Conservation (phyloP, 2,113 vertebrate genomes). For the Abramis brama region DNA sequence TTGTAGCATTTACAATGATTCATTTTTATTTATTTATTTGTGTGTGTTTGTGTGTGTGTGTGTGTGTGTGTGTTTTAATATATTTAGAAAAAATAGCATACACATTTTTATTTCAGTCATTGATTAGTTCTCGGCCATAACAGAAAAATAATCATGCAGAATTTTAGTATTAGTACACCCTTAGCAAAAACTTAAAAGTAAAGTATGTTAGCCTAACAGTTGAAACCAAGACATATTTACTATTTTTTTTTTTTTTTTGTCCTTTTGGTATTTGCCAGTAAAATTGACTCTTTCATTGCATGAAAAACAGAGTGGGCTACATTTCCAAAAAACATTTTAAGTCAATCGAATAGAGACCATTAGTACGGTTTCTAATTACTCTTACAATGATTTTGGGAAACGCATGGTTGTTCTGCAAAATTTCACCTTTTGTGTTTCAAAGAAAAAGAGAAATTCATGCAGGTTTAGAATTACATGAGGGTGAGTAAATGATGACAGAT, state of each 20-base stretch:
- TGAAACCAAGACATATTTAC: no score
- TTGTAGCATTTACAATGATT: not conserved
- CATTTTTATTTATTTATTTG: no score
- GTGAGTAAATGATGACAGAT: not conserved
- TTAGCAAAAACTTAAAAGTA: no score
- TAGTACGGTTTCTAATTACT: not conserved
- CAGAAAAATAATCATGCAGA: no score
- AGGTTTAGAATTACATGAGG: not conserved
- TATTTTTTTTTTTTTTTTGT: not conserved
- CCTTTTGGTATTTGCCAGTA: not conserved
- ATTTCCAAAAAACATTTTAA: not conserved
- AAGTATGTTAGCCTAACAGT: no score
- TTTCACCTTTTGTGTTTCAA: not conserved
- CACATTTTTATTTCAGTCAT: no score
- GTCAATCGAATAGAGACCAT: not conserved
- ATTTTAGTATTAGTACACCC: no score
- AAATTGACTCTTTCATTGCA: not conserved
- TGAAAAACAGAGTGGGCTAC: not conserved
- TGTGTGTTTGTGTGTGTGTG: no score
- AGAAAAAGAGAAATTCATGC: not conserved
- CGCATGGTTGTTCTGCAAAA: not conserved
- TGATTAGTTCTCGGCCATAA: no score
- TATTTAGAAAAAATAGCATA: no score
- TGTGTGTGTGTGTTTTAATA: no score
- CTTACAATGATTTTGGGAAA: not conserved